A percentile compares a stretch with the other conserved stretches of the same genome.
These are phyloP conservation scores for Drosophila birchii DNA, from an alignment of 2,888 invertebrate species.

Conservation along the genomic window DNA sequence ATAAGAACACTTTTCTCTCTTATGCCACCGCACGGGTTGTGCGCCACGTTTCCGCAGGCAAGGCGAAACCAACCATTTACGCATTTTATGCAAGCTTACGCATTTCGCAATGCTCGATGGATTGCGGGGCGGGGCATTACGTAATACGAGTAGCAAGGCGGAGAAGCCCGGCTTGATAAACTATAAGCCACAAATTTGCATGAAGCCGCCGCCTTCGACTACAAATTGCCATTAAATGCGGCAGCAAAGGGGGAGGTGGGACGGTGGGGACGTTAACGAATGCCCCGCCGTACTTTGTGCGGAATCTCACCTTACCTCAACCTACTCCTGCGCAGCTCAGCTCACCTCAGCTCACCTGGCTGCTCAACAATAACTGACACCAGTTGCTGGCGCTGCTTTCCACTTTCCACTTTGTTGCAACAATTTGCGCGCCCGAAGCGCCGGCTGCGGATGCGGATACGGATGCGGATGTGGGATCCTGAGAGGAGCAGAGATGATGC, in stretches of 20 bases:
- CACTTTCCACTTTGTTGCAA: constrained; percentile 73
- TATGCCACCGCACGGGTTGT: neutral
- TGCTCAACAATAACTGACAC: constrained; percentile 77
- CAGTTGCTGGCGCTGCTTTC: constrained; percentile 61
- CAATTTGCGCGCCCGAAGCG: constrained; percentile 74
- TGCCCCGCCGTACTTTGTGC: constrained; percentile 53
- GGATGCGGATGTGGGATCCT: constrained; percentile 14
- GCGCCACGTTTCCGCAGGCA: neutral
- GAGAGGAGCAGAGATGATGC: constrained; percentile 15
- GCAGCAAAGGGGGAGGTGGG: constrained; percentile 30
- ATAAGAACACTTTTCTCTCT: constrained; percentile 1
- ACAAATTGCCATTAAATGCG: constrained; percentile 80
- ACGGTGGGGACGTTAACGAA: constrained; percentile 59
- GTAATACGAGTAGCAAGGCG: constrained; percentile 18
- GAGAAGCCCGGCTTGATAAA: constrained; percentile 68
- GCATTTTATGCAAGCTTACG: constrained; percentile 76
- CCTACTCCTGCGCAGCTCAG: constrained; percentile 14
- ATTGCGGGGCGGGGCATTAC: constrained; percentile 10
- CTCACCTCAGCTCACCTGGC: constrained; percentile 59
- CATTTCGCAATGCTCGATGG: constrained; percentile 54
- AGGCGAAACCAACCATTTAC: constrained; percentile 50
- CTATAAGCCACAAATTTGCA: constrained; percentile 80
- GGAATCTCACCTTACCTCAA: constrained; percentile 28
- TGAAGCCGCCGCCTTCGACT: constrained; percentile 66
- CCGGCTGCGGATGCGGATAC: constrained; percentile 48